Evolutionary conservation across 2,113 vertebrate species (phyloP).

Genomic region (Cebus imitator): DNA sequence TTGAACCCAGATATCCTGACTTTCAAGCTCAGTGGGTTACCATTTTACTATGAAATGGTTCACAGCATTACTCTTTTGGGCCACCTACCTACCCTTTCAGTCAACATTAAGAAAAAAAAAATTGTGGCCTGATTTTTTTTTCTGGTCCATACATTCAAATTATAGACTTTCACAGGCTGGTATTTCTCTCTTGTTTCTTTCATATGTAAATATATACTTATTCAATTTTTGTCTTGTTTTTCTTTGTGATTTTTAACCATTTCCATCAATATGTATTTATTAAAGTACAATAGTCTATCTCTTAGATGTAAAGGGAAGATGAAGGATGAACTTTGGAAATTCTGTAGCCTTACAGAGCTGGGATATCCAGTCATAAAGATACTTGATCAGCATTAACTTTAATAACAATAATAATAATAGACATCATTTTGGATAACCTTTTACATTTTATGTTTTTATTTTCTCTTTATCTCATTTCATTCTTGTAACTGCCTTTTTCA

Average conservation of each 20-base stretch:
- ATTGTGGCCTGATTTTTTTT: not conserved
- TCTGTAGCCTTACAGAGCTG: not conserved
- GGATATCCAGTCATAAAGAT: not conserved
- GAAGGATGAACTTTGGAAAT: not conserved
- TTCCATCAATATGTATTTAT: not conserved
- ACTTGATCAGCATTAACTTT: not conserved
- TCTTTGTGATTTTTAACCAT: not conserved
- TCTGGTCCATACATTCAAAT: not conserved
- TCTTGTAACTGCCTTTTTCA: conserved; percentile 27
- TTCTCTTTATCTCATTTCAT: not conserved
- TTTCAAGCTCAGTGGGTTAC: not conserved
- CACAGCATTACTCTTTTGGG: not conserved
- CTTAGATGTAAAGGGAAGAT: not conserved
- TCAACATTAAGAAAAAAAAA: not conserved
- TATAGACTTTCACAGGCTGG: not conserved
- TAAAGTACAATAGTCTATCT: conserved; percentile 7
- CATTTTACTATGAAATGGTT: not conserved
- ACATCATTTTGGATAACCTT: not conserved
- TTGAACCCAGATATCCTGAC: not conserved
- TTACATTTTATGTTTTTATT: not conserved
- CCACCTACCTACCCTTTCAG: not conserved
- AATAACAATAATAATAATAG: not conserved
- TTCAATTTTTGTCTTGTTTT: not conserved
- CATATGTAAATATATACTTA: not conserved
- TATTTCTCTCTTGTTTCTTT: not conserved